Evolutionary conservation across 2,888 invertebrate species (phyloP).

Genomic region (Lysandra bellargus): DNA sequence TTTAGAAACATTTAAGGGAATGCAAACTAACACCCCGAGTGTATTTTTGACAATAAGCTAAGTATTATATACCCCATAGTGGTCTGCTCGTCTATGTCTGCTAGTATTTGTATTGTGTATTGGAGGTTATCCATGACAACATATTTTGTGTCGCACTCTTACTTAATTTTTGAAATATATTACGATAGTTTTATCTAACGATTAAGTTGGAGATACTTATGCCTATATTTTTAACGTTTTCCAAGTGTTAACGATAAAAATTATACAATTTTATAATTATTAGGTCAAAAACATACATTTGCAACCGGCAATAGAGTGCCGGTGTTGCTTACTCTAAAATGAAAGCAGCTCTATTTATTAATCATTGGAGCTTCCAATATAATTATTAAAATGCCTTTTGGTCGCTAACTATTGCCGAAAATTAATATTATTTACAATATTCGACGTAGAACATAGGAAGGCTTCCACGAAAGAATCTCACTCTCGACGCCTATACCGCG

Average conservation of each 20-base stretch:
- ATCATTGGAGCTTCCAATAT: slow-evolving; percentile 4
- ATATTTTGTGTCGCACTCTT: slow-evolving; percentile 30
- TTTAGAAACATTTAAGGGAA: slow-evolving; percentile 63
- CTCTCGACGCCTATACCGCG: neutral
- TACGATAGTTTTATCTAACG: neutral
- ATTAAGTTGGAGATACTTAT: neutral
- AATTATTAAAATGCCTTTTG: neutral
- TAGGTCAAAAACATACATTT: neutral
- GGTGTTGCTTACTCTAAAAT: neutral
- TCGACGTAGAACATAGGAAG: neutral
- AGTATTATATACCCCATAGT: slow-evolving; percentile 65
- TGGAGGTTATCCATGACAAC: slow-evolving; percentile 20
- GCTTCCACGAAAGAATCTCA: slow-evolving; percentile 9
- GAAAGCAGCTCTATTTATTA: neutral
- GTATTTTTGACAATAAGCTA: slow-evolving; percentile 74
- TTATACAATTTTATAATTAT: neutral
- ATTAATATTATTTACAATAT: neutral
- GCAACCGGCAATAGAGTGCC: neutral
- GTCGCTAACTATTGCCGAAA: neutral
- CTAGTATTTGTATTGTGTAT: slow-evolving; percentile 34
- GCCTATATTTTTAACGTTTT: neutral
- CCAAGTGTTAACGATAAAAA: neutral
- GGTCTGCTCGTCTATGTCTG: slow-evolving; percentile 58
- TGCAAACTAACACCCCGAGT: slow-evolving; percentile 72
- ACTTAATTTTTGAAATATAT: slow-evolving; percentile 33